phyloP scores from a whole-genome alignment of 2,797 vertebrate species.

The Sebastes diploproa region DNA sequence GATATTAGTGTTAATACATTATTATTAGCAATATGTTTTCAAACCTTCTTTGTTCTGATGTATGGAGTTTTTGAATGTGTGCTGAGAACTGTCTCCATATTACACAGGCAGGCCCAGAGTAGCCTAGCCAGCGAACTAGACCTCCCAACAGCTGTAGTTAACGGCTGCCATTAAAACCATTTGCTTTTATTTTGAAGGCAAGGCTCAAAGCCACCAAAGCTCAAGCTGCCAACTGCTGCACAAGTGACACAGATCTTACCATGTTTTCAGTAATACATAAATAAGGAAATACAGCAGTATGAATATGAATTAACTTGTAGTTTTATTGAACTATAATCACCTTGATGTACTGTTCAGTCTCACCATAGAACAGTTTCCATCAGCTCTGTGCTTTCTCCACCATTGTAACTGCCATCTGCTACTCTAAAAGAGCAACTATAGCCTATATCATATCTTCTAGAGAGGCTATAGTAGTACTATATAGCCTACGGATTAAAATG shows the following conservation, averaged over 20 bases:
- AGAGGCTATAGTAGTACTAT: background rate
- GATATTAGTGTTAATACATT: background rate
- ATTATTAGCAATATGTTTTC: background rate
- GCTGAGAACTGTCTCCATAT: background rate
- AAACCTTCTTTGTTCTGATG: background rate
- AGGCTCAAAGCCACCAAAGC: background rate
- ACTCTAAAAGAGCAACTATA: background rate
- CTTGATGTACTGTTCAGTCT: background rate
- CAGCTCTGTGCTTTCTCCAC: background rate
- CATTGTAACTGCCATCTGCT: background rate
- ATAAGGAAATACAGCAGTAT: background rate
- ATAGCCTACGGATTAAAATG: background rate
- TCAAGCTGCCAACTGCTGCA: background rate
- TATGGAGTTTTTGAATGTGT: background rate
- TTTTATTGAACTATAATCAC: background rate
- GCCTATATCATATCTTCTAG: background rate
- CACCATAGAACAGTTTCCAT: background rate
- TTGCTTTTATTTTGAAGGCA: constrained; percentile 59
- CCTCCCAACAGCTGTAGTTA: no score
- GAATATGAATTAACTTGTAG: background rate
- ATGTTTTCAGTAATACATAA: background rate
- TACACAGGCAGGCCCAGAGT: background rate
- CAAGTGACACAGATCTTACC: background rate
- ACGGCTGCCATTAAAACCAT: background rate
- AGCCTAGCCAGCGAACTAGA: background rate